Evolutionary conservation across 2,797 vertebrate genomes (phyloP).

Genomic region (Myiotriccus ornatus): DNA sequence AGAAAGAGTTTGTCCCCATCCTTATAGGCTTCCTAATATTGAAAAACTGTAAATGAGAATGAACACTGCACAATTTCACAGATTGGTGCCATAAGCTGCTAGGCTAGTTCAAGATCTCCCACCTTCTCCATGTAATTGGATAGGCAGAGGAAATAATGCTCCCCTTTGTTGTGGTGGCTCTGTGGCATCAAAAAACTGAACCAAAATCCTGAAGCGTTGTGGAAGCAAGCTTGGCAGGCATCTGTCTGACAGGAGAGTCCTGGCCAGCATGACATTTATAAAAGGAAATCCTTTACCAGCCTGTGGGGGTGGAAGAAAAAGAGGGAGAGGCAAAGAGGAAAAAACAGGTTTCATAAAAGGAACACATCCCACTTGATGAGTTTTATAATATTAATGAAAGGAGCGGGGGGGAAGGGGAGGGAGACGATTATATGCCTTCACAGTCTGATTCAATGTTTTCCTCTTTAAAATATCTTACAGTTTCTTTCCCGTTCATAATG

Average conservation of each 20-base stretch:
- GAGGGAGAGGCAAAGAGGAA: not conserved
- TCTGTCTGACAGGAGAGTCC: not conserved
- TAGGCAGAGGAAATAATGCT: not conserved
- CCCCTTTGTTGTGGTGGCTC: not conserved
- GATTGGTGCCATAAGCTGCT: not conserved
- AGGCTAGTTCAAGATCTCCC: not conserved
- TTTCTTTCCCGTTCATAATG: conserved; percentile 87
- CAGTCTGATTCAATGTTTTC: conserved; percentile 9
- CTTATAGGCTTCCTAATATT: not conserved
- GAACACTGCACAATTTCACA: not conserved
- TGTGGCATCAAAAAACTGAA: not conserved
- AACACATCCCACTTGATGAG: not conserved
- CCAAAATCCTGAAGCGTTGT: not conserved
- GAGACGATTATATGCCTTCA: not conserved
- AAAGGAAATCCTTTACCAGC: not conserved
- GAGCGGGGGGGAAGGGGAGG: not conserved
- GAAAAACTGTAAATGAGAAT: not conserved
- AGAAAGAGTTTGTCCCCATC: not conserved
- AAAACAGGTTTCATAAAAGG: not conserved
- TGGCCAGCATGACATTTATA: not conserved
- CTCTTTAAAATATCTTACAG: conserved; percentile 74
- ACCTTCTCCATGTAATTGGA: not conserved
- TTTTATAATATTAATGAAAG: not conserved
- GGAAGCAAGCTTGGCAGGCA: not conserved
- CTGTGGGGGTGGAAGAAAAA: not conserved